Evolutionary conservation across 53 echinoderm and acorn worm genomes (phyloP), one percentile per base, ranked within the genome.

Genomic region (Apostichopus leukothele): DNA sequence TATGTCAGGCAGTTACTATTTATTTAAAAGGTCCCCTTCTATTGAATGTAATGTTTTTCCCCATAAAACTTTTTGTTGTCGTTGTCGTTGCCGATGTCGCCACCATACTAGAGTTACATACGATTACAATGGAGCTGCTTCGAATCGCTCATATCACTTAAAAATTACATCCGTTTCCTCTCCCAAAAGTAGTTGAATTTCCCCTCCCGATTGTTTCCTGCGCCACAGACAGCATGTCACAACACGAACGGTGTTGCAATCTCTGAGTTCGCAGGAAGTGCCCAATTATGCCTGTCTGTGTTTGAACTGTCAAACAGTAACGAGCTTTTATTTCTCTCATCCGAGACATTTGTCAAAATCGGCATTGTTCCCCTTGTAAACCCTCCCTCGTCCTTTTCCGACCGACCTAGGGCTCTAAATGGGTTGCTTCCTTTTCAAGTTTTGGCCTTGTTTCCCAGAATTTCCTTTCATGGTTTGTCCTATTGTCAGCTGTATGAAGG

Each of bases 321-420:
- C 81, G 54, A 81, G 54, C 54, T 59, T 81, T 81, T 81, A 81
- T 81, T 81, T 81, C 16, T 81, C 55, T 81, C 81, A 81, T 81
- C 81, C 78, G 7, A 81, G 59, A 18, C 81, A 81, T 81, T 55
- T 19, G 81, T 81, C 81, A 81, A 81, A 81, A 19, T 59, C 81
- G 5, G 55, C 81, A 81, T 81, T 81, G 81, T 81, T 81, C 81
- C 81, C 81, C 59, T 21, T 9, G 18, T 19, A 81, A 55, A 39
- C 79, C 79, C 39, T 39, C 39, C 51, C 53, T 19, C 79, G 19
- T 51, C 53, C 81, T 20, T 22, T 55, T 22, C 53, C 59, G 54
- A 81, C 81, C 53, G 81, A 16, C 55, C 81, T 59, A 53, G 20
- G 50, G n/a, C 19, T 23, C 18, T 54, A 81, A 81, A 81, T 22